phyloP scores from a whole-genome alignment of 2,888 invertebrate genomes.

The Euspilapteryx auroguttella region DNA sequence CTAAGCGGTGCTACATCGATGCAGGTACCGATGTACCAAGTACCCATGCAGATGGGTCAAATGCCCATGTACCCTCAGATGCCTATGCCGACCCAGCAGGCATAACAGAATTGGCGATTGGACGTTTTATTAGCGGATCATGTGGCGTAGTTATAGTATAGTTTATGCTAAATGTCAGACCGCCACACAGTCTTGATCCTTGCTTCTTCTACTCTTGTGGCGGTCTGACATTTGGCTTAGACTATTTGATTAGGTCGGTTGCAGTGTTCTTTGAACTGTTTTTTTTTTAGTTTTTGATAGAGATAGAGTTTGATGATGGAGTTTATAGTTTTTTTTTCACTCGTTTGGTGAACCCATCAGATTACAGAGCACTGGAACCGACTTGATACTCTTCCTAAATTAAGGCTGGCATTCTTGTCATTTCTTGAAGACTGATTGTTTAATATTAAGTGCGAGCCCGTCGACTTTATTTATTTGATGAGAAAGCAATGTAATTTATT shows the following conservation, averaged over 20 bases:
- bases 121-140: constrained; percentile 28
- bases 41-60: constrained; percentile 23
- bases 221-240: constrained; percentile 58
- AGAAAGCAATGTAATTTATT: constrained; percentile 25
- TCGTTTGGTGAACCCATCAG: too few species aligned
- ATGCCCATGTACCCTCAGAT: constrained; percentile 27
- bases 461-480: constrained; percentile 42
- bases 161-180: constrained; percentile 48
- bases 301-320: too few species aligned
- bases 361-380: too few species aligned
- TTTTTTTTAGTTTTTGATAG: constrained; percentile 5
- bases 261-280: too few species aligned
- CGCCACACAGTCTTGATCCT: constrained; percentile 47
- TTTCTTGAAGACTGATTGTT: constrained; percentile 24
- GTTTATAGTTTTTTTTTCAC: too few species aligned
- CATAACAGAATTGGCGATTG: constrained; percentile 44
- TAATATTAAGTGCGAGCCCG: constrained; percentile 40
- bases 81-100: constrained; percentile 24
- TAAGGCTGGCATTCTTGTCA: constrained; percentile 35
- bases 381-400: constrained; percentile 15
- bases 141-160: constrained; percentile 27
- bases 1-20: constrained; percentile 35
- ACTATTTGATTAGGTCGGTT: too few species aligned
- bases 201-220: constrained; percentile 21
- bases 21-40: constrained; percentile 43